Conservation (phyloP, 2,797 vertebrate species). For the Ptychobarbus kaznakovi region DNA sequence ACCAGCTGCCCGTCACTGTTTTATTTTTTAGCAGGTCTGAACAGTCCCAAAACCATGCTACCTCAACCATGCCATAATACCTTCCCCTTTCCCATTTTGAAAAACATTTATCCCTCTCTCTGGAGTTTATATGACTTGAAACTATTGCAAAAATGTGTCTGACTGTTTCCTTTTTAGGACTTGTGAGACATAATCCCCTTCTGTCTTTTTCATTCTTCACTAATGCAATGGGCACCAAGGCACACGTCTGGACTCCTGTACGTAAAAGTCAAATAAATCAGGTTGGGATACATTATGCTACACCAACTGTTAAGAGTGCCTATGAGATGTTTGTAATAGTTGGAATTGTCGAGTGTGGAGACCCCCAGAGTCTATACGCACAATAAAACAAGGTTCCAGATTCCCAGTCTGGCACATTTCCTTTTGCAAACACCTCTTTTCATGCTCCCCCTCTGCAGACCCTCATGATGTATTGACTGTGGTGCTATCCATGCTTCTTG, state of each 20-base stretch:
- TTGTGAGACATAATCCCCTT: slow-evolving; percentile 49
- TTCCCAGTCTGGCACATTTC: slow-evolving; percentile 57
- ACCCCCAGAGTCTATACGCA: slow-evolving; percentile 57
- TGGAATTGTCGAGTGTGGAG: slow-evolving; percentile 57
- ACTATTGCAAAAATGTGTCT: slow-evolving; percentile 73
- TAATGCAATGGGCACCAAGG: slow-evolving; percentile 55
- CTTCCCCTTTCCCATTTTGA: slow-evolving; percentile 48
- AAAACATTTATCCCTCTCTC: slow-evolving; percentile 64
- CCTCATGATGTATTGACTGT: slow-evolving; percentile 21
- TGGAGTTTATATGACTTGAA: slow-evolving; percentile 62
- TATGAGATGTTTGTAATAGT: slow-evolving; percentile 57
- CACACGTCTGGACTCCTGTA: slow-evolving; percentile 70
- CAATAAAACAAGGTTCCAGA: slow-evolving; percentile 60
- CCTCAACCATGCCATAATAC: slow-evolving; percentile 18
- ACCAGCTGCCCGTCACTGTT: slow-evolving; percentile 10
- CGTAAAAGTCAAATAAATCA: slow-evolving; percentile 73
- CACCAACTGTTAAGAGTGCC: slow-evolving; percentile 63
- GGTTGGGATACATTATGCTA: slow-evolving; percentile 59
- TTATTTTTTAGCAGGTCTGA: slow-evolving; percentile 19
- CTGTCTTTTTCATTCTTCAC: slow-evolving; percentile 53
- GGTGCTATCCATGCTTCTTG: neutral
- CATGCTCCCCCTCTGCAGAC: slow-evolving; percentile 24
- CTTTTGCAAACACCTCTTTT: slow-evolving; percentile 59
- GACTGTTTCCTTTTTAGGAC: slow-evolving; percentile 71
- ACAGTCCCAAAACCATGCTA: slow-evolving; percentile 26